Evolutionary conservation across 2,113 vertebrate genomes (phyloP).

Genomic region (Toxotes jaculatrix): DNA sequence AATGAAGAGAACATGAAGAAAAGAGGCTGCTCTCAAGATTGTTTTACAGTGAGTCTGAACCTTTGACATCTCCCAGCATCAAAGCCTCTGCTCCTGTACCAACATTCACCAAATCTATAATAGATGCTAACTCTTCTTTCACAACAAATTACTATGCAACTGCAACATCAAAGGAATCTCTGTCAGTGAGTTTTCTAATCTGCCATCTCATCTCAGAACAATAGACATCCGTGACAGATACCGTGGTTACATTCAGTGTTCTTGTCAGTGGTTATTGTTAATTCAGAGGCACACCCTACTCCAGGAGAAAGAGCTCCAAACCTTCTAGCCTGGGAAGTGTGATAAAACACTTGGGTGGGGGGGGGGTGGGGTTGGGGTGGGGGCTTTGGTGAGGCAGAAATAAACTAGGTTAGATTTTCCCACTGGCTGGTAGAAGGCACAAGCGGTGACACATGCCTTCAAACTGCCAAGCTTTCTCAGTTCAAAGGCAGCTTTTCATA

Average conservation of each 20-base stretch:
- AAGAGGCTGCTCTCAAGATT: constrained; percentile 6
- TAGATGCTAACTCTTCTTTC: constrained; percentile 68
- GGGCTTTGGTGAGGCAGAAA: constrained; percentile 44
- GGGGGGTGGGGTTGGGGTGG: constrained; percentile 17
- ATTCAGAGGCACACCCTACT: constrained; percentile 55
- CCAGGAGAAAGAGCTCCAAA: constrained; percentile 40
- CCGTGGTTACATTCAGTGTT: constrained; percentile 56
- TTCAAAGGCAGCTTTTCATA: constrained; percentile 70
- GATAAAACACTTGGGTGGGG: constrained; percentile 39
- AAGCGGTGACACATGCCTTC: constrained; percentile 61
- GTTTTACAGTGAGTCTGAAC: constrained; percentile 51
- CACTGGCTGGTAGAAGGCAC: constrained; percentile 55
- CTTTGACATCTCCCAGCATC: constrained; percentile 70
- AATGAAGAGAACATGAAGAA: neutral
- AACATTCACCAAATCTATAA: constrained; percentile 70
- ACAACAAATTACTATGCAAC: constrained; percentile 61
- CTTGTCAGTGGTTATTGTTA: constrained; percentile 61
- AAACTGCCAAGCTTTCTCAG: constrained; percentile 59
- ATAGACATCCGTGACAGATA: constrained; percentile 43
- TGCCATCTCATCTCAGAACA: constrained; percentile 48
- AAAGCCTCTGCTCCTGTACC: constrained; percentile 63
- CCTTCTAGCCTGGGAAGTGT: constrained; percentile 21
- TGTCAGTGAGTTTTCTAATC: constrained; percentile 57
- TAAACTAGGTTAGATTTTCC: constrained; percentile 71
- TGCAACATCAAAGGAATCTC: constrained; percentile 67